Conservation (phyloP, 2,797 vertebrate genomes). For the Paratrypauchen microcephalus region DNA sequence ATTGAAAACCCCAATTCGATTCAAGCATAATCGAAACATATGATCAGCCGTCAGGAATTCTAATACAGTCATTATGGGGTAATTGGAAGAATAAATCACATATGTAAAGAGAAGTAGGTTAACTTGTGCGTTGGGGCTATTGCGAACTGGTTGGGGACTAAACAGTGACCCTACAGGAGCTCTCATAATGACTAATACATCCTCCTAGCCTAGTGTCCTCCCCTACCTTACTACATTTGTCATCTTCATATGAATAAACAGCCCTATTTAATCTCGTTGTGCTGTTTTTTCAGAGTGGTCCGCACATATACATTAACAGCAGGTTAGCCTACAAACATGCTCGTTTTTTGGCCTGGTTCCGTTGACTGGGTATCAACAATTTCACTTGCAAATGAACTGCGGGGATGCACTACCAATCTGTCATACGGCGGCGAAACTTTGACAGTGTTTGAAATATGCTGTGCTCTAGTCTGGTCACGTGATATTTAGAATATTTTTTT, state of each 20-base stretch:
- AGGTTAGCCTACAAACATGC: slow-evolving; percentile 48
- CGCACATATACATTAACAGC: slow-evolving; percentile 53
- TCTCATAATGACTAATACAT: slow-evolving; percentile 73
- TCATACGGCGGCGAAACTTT: slow-evolving; percentile 58
- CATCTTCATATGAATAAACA: slow-evolving; percentile 79
- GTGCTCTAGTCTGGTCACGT: slow-evolving; percentile 17
- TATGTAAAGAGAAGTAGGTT: slow-evolving; percentile 64
- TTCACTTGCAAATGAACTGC: slow-evolving; percentile 62
- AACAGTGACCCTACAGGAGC: slow-evolving; percentile 73
- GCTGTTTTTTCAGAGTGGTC: slow-evolving; percentile 47
- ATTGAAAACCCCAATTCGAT: slow-evolving; percentile 23
- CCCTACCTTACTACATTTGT: slow-evolving; percentile 70
- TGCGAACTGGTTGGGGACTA: slow-evolving; percentile 66
- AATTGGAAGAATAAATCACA: slow-evolving; percentile 34
- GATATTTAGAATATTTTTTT: slow-evolving; percentile 24
- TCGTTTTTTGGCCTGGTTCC: slow-evolving; percentile 51
- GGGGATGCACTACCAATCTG: slow-evolving; percentile 36
- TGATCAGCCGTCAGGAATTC: slow-evolving; percentile 6
- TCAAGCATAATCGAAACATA: slow-evolving; percentile 17
- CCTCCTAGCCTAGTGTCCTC: slow-evolving; percentile 64
- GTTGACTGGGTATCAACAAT: slow-evolving; percentile 57
- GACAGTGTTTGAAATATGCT: slow-evolving; percentile 57
- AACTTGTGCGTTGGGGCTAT: slow-evolving; percentile 51
- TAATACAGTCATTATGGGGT: slow-evolving; percentile 31
- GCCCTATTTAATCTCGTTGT: slow-evolving; percentile 74